These are phyloP conservation scores for Fregata magnificens DNA, from an alignment of 2,113 vertebrate species.

Conservation along the genomic window DNA sequence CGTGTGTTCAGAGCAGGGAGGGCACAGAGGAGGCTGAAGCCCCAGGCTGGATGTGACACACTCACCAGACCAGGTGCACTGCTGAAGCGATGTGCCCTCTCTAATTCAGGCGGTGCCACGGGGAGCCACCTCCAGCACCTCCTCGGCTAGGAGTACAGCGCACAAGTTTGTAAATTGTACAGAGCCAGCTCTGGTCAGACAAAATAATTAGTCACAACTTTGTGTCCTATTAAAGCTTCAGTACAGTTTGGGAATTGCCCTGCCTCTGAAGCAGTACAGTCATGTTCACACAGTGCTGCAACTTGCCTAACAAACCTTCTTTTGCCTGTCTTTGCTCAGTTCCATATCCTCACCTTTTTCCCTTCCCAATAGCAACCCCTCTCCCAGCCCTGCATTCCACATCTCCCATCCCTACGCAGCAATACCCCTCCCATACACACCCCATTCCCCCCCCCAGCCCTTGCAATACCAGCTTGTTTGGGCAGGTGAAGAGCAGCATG, in stretches of 20 bases:
- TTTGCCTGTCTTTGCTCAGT: background rate
- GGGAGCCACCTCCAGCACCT: background rate
- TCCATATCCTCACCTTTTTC: background rate
- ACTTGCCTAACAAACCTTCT: background rate
- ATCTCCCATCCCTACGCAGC: fast-evolving
- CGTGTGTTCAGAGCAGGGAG: background rate
- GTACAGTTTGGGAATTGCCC: background rate
- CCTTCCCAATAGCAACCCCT: background rate
- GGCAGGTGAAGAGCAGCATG: background rate
- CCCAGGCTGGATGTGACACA: background rate
- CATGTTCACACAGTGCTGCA: background rate
- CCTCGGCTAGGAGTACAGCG: fast-evolving
- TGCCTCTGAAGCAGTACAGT: background rate
- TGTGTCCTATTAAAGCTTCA: background rate
- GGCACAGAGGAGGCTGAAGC: background rate
- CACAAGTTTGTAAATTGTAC: background rate
- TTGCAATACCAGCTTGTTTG: background rate
- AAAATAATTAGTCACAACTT: background rate
- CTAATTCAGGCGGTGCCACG: too few relatives aligned
- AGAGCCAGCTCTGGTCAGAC: background rate
- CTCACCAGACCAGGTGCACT: fast-evolving
- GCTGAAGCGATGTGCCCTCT: background rate
- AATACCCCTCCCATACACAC: background rate
- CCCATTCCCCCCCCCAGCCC: too few relatives aligned
- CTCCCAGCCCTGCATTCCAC: background rate